Evolutionary conservation across 2,888 invertebrate genomes (phyloP), one percentile per base, ranked within the genome.

Genomic region (Leptinotarsa haldemani): DNA sequence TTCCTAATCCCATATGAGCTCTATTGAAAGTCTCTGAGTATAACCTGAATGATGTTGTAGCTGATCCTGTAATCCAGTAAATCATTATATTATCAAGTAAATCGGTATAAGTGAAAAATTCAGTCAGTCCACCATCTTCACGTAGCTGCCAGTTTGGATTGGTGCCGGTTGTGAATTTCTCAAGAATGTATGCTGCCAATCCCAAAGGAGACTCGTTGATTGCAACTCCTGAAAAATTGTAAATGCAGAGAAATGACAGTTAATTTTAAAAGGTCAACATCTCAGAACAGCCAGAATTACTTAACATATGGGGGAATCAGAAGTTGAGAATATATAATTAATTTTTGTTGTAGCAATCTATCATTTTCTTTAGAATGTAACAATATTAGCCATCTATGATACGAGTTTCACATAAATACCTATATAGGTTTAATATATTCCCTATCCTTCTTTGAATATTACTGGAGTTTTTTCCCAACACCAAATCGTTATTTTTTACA

Each of bases 161-260:
- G 0, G 94, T 94, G 92, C 94, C 93, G 0, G 92, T 90, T 15
- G 93, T 92, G 87, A 96, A 97, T 86, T 97, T 97, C 83, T 98
- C 97, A 4, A 98, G 86, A 70, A 98, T 94, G 83, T 97, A 98
- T 0, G 95, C 95, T 0, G 96, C 96, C 75, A 98, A 87, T 0
- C 96, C 97, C 0, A 93, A 90, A 0, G 98, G 98, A 0, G 94
- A 94, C 81, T 95, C 93, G 22, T 90, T 88, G 48, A 97, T 85
- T 0, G 89, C 93, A 2, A 91, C 88, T 47, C 94, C 94, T 76
- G 15, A 20, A 80, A 80, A 50, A 40, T 9, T 40, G 40, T 40
- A 40, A 9, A 30, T 56, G 65, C 46, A 52, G 20, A 48, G 4
- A 68, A 68, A 47, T 61, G 61, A 30, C 16, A 16, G 4, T 48